Conservation (phyloP, 2,888 invertebrate genomes). For the Stenotaenia linearis region DNA sequence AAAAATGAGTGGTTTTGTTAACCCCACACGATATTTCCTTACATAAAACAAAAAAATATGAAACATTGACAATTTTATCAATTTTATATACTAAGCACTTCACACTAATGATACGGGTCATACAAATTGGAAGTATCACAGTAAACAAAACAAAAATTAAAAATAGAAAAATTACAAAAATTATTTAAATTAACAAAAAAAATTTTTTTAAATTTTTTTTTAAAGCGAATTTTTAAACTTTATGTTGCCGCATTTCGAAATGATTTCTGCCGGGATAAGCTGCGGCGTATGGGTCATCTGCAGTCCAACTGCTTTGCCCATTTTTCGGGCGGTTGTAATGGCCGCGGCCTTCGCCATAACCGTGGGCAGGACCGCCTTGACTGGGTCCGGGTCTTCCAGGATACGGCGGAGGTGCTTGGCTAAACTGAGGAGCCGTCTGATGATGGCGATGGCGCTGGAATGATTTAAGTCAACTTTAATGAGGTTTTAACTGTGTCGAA, state of each 20-base stretch:
- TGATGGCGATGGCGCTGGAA: slow-evolving; percentile 39
- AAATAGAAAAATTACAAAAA: too few species aligned
- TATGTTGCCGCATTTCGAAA: slow-evolving; percentile 65
- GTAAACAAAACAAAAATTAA: too few species aligned
- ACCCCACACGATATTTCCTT: too few species aligned
- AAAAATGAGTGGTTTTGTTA: too few species aligned
- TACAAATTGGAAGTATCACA: too few species aligned
- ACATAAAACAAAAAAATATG: too few species aligned
- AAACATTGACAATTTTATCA: too few species aligned
- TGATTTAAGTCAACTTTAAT: not conserved
- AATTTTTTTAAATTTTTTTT: too few species aligned
- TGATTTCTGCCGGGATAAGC: slow-evolving; percentile 61
- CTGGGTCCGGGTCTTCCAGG: slow-evolving; percentile 40
- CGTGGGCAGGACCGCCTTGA: slow-evolving; percentile 57
- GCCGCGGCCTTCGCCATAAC: slow-evolving; percentile 65
- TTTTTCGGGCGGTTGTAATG: slow-evolving; percentile 53
- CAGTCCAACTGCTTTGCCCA: slow-evolving; percentile 51
- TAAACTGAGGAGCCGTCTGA: slow-evolving; percentile 36
- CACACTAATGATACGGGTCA: too few species aligned
- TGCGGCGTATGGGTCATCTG: slow-evolving; percentile 63
- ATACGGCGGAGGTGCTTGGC: slow-evolving; percentile 42
- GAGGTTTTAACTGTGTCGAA: too few species aligned
- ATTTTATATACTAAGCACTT: too few species aligned
- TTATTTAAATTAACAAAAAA: too few species aligned
- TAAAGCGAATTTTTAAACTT: slow-evolving; percentile 29